Base-by-base conservation (phyloP, 1,140 invertebrate genomes). In the Lethrus apterus region DNA sequence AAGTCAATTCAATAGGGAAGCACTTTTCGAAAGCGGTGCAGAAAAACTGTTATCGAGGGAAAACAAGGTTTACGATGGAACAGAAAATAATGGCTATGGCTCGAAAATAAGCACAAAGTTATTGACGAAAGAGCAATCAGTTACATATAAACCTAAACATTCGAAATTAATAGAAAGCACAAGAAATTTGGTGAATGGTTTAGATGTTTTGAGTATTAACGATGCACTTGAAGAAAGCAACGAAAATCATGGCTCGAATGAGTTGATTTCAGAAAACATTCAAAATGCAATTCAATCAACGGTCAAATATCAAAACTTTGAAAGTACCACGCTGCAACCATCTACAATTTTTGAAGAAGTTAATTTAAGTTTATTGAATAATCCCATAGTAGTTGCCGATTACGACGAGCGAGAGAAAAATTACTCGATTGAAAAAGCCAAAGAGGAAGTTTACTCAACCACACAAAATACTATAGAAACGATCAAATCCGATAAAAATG, bases 161-260 rank as follows among this genome's bases (percentile, higher is more conserved):
- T 48, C 42, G 7, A 72, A 65, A 59, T 48, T 75, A 24, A 70
- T 75, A 5, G 69, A 70, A 33, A 73, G 67, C 9, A 75, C 73
- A 3, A 70, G 71, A 56, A 69, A 76, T 63, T 58, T 75, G 7
- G 70, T 77, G 36, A 65, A 68, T 9, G 75, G 74, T 50, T 67
- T 71, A 54, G 75, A 77, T 63, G 66, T 77, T 10, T 50, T 77
- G 21, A 68, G 66, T 56, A 75, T 77, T 3, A 77, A 77, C 52
- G 63, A 69, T 13, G 29, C 31, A 5, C 5, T 13, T 7, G 14
- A 33, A 7, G 29, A 11, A 20, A 21, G 21, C 2, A 24, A 32
- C 15, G n/a, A 9, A 24, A 17, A 2, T 11, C 9, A 20, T 1
- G 5, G 10, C 7, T 5, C 13, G 13, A 33, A n/a, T 5, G 32